A percentile compares a stretch with the other conserved stretches of the same genome.
These are phyloP conservation scores for Discoglossus pictus DNA, from an alignment of 2,797 vertebrate species.

Conservation along the genomic window DNA sequence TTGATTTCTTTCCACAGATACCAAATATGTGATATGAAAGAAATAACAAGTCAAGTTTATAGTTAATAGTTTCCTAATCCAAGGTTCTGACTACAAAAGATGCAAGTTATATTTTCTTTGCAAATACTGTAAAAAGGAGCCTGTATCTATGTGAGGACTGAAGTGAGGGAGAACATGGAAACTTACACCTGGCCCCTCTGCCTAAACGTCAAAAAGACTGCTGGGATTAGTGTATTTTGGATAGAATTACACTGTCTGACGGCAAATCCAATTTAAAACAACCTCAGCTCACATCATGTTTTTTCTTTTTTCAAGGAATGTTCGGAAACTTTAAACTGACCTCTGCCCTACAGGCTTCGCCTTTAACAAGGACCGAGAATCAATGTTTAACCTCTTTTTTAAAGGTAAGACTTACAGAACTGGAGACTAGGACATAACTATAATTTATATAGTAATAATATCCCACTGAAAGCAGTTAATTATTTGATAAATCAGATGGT, in stretches of 20 bases:
- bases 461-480: no score
- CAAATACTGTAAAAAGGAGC: slow-evolving; percentile 31
- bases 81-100: slow-evolving; percentile 39
- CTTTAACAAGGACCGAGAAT: background rate
- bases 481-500: no score
- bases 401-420: background rate
- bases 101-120: slow-evolving; percentile 48
- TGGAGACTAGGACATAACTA: no score
- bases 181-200: slow-evolving; percentile 44
- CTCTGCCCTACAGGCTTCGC: slow-evolving; percentile 5
- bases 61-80: slow-evolving; percentile 38
- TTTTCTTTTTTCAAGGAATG: slow-evolving; percentile 5
- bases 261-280: slow-evolving; percentile 35
- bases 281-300: slow-evolving; percentile 19
- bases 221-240: slow-evolving; percentile 46
- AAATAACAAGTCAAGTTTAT: slow-evolving; percentile 32
- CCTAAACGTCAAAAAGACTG: slow-evolving; percentile 42
- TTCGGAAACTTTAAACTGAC: slow-evolving; percentile 18
- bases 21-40: slow-evolving; percentile 37
- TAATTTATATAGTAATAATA: no score
- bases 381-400: background rate
- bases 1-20: slow-evolving; percentile 39
- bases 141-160: slow-evolving; percentile 31
- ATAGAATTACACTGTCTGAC: slow-evolving; percentile 38
- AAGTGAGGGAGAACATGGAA: slow-evolving; percentile 43